Evolutionary conservation across 2,888 invertebrate genomes (phyloP), one percentile per base, ranked within the genome.

Genomic region (Acanthacorydalis orientalis): DNA sequence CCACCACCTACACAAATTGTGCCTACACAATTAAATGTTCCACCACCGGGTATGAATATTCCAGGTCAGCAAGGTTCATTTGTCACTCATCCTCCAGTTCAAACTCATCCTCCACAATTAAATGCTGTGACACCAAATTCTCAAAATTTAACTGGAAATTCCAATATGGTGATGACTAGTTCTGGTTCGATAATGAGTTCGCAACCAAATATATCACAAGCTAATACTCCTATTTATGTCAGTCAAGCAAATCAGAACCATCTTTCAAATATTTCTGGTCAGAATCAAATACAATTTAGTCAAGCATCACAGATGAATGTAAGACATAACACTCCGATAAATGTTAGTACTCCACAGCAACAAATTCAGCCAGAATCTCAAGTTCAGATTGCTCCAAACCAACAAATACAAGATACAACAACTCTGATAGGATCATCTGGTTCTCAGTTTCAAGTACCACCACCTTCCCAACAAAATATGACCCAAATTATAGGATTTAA

Each of bases 1-100:
- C 47, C 47, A 2, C 42, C 42, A 3, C 16, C 42, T 4, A 23
- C 23, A 2, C 42, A 42, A n/a, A 31, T 42, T 4, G 31, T 42
- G 12, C 42, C 42, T 34, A 42, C 47, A 16, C 47, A 47, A n/a
- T 43, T 47, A 10, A 47, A 47, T 42, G 37, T 47, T 9, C 47
- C 47, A 8, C 47, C 47, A 10, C 47, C 47, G 10, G 43, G 47
- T 35, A 35, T 47, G 9, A 42, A 47, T 34, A 42, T 47, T 16
- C 47, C 47, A 34, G 12, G 39, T 11, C 46, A 46, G 31, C 47
- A 47, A 47, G 47, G 47, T 4, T 43, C 47, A 3, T 14, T 47
- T 10, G n/a, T 47, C 7, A 23, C 42, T 37, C 47, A 47, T 23
- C 39, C 39, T n/a, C 46, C 46, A 7, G 40, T 32, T 38, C 31